phyloP scores from a whole-genome alignment of 2,888 invertebrate species.

The Dichetophora obliterata region DNA sequence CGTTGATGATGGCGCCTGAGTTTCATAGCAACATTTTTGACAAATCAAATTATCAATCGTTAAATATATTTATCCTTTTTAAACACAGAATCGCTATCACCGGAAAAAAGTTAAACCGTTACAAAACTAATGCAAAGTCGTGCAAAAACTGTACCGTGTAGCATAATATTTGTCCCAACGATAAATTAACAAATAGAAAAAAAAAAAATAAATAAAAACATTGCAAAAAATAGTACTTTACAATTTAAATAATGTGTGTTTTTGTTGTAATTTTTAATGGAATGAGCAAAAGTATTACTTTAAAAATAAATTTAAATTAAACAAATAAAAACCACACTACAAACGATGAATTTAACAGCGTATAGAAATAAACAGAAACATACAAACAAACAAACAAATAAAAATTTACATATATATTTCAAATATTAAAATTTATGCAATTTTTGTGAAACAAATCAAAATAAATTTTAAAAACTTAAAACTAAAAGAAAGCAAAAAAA shows the following conservation, averaged over 20 bases:
- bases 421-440: conserved; percentile 16
- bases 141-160: conserved; percentile 40
- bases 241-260: conserved; percentile 55
- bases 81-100: not conserved
- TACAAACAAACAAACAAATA: conserved; percentile 6
- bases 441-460: conserved; percentile 34
- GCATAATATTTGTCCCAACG: conserved; percentile 65
- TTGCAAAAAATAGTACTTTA: conserved; percentile 49
- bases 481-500: conserved; percentile 1
- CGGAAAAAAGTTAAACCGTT: conserved; percentile 2
- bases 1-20: conserved; percentile 47
- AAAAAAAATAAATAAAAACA: conserved; percentile 35
- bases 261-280: conserved; percentile 28
- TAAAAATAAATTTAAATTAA: conserved; percentile 37
- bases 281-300: conserved; percentile 43
- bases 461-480: conserved; percentile 22
- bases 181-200: conserved; percentile 57
- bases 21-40: conserved; percentile 63
- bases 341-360: conserved; percentile 28
- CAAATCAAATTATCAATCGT: conserved; percentile 54
- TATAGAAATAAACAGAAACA: not conserved
- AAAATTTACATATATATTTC: conserved; percentile 6
- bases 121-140: conserved; percentile 46
- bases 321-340: conserved; percentile 4
- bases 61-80: not conserved